A percentile compares a stretch with the other conserved stretches of the same genome.
These are phyloP conservation scores for Leptodactylus fuscus DNA, from an alignment of 2,113 vertebrate genomes.

Conservation along the genomic window DNA sequence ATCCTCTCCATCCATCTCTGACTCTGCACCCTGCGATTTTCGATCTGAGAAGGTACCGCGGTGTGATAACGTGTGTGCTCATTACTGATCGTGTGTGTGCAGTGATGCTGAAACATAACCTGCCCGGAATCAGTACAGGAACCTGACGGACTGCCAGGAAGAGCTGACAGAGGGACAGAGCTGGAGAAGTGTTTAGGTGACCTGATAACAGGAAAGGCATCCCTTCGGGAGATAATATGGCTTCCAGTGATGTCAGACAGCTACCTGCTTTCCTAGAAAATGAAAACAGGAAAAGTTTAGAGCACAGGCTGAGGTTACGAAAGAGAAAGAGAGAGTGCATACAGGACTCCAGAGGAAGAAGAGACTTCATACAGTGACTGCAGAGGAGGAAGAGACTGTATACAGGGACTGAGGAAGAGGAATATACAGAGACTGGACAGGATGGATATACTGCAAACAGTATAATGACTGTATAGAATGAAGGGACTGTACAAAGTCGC, in stretches of 20 bases:
- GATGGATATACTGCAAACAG: background rate
- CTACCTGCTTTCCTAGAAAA: too few species aligned
- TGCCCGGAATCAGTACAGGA: background rate
- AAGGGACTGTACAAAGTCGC: background rate
- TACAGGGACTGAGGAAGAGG: background rate
- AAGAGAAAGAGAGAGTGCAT: background rate
- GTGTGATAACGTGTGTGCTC: background rate
- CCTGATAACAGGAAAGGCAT: background rate
- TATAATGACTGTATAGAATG: background rate
- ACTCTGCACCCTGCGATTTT: conserved; percentile 66
- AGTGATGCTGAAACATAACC: too few species aligned
- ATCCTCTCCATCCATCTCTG: conserved; percentile 70
- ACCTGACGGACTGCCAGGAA: background rate
- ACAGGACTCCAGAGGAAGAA: background rate
- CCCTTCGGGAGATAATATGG: too few species aligned
- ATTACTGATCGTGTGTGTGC: background rate
- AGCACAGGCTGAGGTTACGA: too few species aligned
- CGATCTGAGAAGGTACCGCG: conserved; percentile 76
- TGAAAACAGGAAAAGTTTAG: too few species aligned
- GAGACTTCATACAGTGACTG: background rate
- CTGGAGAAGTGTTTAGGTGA: background rate
- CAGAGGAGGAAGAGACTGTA: background rate
- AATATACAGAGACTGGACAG: background rate
- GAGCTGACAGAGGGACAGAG: background rate
- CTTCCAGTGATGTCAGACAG: too few species aligned